Percentiles rank a stretch among this genome's conserved stretches.
These are phyloP conservation scores for Dermatemys mawii DNA, from an alignment of 2,113 vertebrate species.

Conservation along the genomic window DNA sequence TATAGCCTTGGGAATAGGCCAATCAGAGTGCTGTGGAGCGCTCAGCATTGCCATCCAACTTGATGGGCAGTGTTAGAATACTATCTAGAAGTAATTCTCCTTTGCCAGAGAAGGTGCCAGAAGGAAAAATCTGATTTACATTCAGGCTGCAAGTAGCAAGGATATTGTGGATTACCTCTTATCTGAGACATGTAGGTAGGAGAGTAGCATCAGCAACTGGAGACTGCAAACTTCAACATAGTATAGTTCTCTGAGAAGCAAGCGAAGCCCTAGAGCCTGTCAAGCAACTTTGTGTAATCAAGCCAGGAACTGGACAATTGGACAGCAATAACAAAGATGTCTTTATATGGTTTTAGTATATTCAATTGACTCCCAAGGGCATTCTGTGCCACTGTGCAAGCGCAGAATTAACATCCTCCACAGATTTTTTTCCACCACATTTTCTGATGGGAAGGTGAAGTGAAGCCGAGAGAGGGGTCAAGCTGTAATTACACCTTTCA, in stretches of 20 bases:
- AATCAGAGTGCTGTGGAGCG: not conserved
- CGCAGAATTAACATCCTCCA: no score
- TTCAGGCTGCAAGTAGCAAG: conserved; percentile 34
- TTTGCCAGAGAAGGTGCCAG: conserved; percentile 35
- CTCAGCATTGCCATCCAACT: conserved; percentile 35
- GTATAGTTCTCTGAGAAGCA: not conserved
- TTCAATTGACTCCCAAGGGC: no score
- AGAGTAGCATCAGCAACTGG: conserved; percentile 33
- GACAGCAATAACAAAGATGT: not conserved
- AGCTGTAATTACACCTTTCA: no score
- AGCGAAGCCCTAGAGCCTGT: not conserved
- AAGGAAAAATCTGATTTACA: conserved; percentile 39
- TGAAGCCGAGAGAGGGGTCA: no score
- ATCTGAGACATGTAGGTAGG: not conserved
- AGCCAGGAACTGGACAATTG: not conserved
- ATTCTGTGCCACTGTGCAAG: no score
- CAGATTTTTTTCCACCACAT: no score
- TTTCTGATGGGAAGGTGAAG: no score
- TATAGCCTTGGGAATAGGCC: not conserved
- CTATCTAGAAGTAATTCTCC: conserved; percentile 36
- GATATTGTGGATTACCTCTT: conserved; percentile 26
- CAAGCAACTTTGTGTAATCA: not conserved
- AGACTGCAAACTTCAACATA: not conserved
- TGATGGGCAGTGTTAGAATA: conserved; percentile 6
- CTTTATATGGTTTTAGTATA: not conserved